Conservation (phyloP, 2,797 vertebrate genomes). For the Sciurus carolinensis region DNA sequence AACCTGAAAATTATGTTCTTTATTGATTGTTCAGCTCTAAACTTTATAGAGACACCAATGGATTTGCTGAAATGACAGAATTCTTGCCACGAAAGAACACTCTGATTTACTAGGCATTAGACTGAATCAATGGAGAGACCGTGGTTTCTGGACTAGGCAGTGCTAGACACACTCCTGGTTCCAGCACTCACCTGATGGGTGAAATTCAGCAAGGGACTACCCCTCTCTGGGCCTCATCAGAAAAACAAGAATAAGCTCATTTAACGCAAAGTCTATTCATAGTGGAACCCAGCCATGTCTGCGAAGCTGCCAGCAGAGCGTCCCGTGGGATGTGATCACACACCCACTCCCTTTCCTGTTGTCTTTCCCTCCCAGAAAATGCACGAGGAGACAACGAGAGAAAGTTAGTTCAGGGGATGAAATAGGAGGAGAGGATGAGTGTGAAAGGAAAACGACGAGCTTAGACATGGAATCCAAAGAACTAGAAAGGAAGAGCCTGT, state of each 20-base stretch:
- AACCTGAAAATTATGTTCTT: not conserved
- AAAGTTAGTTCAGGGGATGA: not conserved
- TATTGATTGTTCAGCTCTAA: conserved; percentile 14
- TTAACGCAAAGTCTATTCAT: not conserved
- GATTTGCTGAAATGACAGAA: conserved; percentile 20
- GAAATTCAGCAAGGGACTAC: not conserved
- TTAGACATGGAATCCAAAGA: not conserved
- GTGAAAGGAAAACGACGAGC: not conserved
- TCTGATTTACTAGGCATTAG: not conserved
- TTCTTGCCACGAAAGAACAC: not conserved
- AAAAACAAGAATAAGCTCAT: not conserved
- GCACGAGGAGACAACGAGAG: not conserved
- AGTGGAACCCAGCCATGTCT: not conserved
- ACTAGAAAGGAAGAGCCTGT: not conserved
- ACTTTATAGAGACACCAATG: conserved; percentile 28
- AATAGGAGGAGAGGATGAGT: not conserved
- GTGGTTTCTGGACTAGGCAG: not conserved
- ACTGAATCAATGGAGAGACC: not conserved
- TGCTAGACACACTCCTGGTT: not conserved
- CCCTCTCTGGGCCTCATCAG: not conserved
- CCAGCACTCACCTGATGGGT: not conserved
- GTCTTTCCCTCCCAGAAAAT: not conserved
- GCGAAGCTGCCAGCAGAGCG: not conserved
- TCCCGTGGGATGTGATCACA: not conserved
- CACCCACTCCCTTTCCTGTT: not conserved